Base-by-base conservation (phyloP, 2,888 invertebrate species). In the Cylindroiulus punctatus region DNA sequence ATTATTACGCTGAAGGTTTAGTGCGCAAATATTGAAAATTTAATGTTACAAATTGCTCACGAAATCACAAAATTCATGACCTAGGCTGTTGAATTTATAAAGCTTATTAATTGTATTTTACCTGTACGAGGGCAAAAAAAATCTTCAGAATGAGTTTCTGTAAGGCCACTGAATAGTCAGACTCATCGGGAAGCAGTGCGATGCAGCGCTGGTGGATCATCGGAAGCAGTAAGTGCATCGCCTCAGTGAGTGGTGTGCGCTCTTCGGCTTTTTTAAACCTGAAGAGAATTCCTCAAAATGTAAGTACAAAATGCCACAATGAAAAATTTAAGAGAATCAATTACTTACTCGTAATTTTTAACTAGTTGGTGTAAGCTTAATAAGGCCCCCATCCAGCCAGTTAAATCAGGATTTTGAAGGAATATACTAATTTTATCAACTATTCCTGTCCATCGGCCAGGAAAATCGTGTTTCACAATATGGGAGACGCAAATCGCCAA, bases 401-500 rank as follows among this genome's bases (percentile, higher is more conserved):
- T 93, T 0, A 95, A 94, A 90, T 97, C 97, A n/a, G 95, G 95
- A 92, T 96, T 96, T 92, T 97, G 96, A 87, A 99, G 92, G 91
- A 97, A 98, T 90, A 96, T 94, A 90, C 95, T 95, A 88, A 99
- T 96, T 93, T 98, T 98, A 90, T 98, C 98, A 14, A 98, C 97
- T 88, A 99, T 94, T 91, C 96, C 96, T 0, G 98, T 96, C 98
- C 98, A 98, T 89, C 96, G 93, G 84, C 95, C 94, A 5, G 99
- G 99, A 91, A 98, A 99, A 91, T 99, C 99, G 91, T 95, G 94
- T 91, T 98, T 98, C 83, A 99, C 96, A 88, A 99, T 98, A 88
- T 94, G 95, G 91, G 96, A 96, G 26, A 98, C 94, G 91, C 97
- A 97, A n/a, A 97, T 95, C 89, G 97, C 96, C 85, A 99, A 92